Conservation (phyloP, 1,140 invertebrate genomes). For the Aporrectodea caliginosa region DNA sequence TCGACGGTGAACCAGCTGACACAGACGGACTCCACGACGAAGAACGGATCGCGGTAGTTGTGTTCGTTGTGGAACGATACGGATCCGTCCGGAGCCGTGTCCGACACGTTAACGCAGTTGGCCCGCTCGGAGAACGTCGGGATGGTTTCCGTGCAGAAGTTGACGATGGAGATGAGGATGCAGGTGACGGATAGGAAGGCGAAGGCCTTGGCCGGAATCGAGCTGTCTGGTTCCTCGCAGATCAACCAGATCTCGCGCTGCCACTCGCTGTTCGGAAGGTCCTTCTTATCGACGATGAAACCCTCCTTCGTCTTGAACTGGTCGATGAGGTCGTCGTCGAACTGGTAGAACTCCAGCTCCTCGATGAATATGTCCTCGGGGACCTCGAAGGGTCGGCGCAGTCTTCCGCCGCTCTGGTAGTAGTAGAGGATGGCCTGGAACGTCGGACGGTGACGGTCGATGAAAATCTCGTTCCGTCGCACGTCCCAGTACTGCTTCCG, state of each 20-base stretch:
- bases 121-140: slow-evolving; percentile 42
- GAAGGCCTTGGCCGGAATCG: slow-evolving; percentile 45
- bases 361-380: slow-evolving; percentile 66
- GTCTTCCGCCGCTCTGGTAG: slow-evolving; percentile 95
- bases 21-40: slow-evolving; percentile 53
- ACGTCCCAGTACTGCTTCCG: slow-evolving; percentile 85
- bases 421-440: slow-evolving; percentile 89
- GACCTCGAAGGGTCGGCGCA: slow-evolving; percentile 94
- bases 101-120: slow-evolving; percentile 22
- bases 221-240: slow-evolving; percentile 52
- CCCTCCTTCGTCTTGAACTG: slow-evolving; percentile 53
- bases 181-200: slow-evolving; percentile 48
- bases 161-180: slow-evolving; percentile 51
- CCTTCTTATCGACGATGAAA: slow-evolving; percentile 35
- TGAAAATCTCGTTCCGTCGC: slow-evolving; percentile 97
- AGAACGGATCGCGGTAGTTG: slow-evolving; percentile 47
- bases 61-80: slow-evolving; percentile 5
- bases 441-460: slow-evolving; percentile 95
- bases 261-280: neutral
- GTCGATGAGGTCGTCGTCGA: slow-evolving; percentile 46
- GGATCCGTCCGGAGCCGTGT: neutral
- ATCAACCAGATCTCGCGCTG: slow-evolving; percentile 45
- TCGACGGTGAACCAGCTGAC: slow-evolving; percentile 57
- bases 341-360: slow-evolving; percentile 53
- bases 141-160: slow-evolving; percentile 55